phyloP scores from a whole-genome alignment of 2,888 invertebrate genomes.

The Xanthorhoe spadicearia region DNA sequence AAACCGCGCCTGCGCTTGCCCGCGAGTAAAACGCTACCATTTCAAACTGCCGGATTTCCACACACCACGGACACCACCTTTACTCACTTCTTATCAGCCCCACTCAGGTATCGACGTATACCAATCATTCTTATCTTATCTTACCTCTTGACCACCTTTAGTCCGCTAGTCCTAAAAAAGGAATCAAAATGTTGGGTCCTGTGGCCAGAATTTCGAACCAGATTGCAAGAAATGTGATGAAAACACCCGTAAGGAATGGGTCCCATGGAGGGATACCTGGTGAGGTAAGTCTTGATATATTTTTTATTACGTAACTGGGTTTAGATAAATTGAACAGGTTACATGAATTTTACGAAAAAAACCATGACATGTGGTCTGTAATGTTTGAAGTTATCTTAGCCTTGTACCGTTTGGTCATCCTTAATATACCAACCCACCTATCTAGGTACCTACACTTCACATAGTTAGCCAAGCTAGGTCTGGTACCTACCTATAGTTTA shows the following conservation, averaged over 20 bases:
- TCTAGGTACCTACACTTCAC: too few species aligned
- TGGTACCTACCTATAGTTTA: too few species aligned
- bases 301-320: slow-evolving; percentile 59
- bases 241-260: slow-evolving; percentile 67
- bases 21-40: slow-evolving; percentile 25
- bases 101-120: slow-evolving; percentile 50
- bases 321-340: neutral
- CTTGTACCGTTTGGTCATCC: too few species aligned
- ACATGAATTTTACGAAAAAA: too few species aligned
- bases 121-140: slow-evolving; percentile 69
- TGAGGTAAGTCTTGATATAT: slow-evolving; percentile 60
- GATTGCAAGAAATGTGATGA: slow-evolving; percentile 70
- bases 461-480: too few species aligned
- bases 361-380: too few species aligned
- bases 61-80: slow-evolving; percentile 33
- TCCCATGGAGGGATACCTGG: slow-evolving; percentile 75
- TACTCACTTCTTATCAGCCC: slow-evolving; percentile 50
- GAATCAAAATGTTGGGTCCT: slow-evolving; percentile 72
- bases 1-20: neutral
- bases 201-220: slow-evolving; percentile 70
- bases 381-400: too few species aligned
- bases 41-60: slow-evolving; percentile 36
- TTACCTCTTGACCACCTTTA: slow-evolving; percentile 47
- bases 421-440: too few species aligned
- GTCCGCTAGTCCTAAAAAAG: slow-evolving; percentile 37